Base-by-base conservation (phyloP, 2,888 invertebrate species). In the Maniola hyperantus region DNA sequence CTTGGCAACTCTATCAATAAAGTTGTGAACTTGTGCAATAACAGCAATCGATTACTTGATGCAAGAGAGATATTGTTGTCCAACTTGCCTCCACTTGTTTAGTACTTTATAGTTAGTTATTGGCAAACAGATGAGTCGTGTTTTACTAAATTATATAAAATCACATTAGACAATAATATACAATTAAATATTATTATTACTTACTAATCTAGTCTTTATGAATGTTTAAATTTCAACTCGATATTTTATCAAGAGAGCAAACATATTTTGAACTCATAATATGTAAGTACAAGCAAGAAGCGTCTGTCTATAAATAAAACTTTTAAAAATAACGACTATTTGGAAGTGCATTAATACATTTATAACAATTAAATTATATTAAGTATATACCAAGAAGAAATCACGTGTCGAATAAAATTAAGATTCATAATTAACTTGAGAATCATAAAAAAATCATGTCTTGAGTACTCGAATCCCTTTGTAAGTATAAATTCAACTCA, bases 1-100 rank as follows among this genome's bases (percentile, higher is more conserved):
- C 89, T 91, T 71, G 81, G 77, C 77, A 90, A 91, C 91, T 89
- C 85, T 86, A 88, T 89, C 88, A 89, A 89, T 89, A 91, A 88
- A 81, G 84, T 81, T 82, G 77, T 73, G 71, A 91, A 91, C 88
- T 91, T 91, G 79, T 74, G 87, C 84, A 89, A 90, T 91, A 91
- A 88, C 84, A 79, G 78, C 81, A 76, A 83, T 83, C 82, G 82
- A 86, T 88, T 84, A 85, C 78, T 79, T 81, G 83, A 83, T 84
- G 82, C 78, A 79, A 71, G 80, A 71, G 80, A 76, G 80, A 81
- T 81, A 83, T 82, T 82, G 77, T 79, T 76, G 71, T 76, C 72
- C 74, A 73, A 79, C 74, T 81, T 77, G 76, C 79, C 76, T 73
- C 58, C 65, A 69, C 72, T 76, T 78, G 76, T 79, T 81, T 18